These are phyloP conservation scores for Melanchra persicariae DNA, from an alignment of 2,888 invertebrate species.

Conservation along the genomic window DNA sequence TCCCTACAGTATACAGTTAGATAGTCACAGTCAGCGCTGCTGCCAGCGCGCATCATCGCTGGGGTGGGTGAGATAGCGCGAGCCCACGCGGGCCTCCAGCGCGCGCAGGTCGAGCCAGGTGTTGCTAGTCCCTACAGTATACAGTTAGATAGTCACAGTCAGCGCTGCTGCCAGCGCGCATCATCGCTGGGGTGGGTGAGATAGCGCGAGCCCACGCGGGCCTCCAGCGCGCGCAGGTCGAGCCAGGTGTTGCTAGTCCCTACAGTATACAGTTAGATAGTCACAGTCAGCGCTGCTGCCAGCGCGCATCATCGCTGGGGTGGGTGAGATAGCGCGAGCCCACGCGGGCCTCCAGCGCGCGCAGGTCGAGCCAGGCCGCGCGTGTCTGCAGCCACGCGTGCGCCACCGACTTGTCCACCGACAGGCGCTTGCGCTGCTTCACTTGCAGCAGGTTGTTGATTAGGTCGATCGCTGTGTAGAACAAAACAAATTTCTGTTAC, in stretches of 20 bases:
- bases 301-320: slow-evolving; percentile 78
- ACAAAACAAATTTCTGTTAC: background rate
- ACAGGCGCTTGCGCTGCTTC: slow-evolving; percentile 97
- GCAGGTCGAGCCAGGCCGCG: slow-evolving; percentile 98
- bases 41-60: slow-evolving; percentile 75
- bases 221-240: slow-evolving; percentile 77
- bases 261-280: too few relatives aligned
- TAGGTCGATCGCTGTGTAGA: slow-evolving; percentile 96
- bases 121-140: too few relatives aligned
- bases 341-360: slow-evolving; percentile 93
- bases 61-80: slow-evolving; percentile 84
- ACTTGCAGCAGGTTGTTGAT: slow-evolving; percentile 99
- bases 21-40: slow-evolving; percentile 1
- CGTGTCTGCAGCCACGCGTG: slow-evolving; percentile 99
- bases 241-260: too few relatives aligned
- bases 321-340: slow-evolving; percentile 86
- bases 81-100: slow-evolving; percentile 89
- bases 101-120: slow-evolving; percentile 88
- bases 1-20: too few relatives aligned
- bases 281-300: slow-evolving; percentile 39
- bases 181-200: slow-evolving; percentile 77
- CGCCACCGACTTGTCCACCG: slow-evolving; percentile 98
- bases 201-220: slow-evolving; percentile 80
- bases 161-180: slow-evolving; percentile 4
- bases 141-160: slow-evolving; percentile 72